Conservation (phyloP, 1,140 invertebrate species). For the Fopius arisanus region DNA sequence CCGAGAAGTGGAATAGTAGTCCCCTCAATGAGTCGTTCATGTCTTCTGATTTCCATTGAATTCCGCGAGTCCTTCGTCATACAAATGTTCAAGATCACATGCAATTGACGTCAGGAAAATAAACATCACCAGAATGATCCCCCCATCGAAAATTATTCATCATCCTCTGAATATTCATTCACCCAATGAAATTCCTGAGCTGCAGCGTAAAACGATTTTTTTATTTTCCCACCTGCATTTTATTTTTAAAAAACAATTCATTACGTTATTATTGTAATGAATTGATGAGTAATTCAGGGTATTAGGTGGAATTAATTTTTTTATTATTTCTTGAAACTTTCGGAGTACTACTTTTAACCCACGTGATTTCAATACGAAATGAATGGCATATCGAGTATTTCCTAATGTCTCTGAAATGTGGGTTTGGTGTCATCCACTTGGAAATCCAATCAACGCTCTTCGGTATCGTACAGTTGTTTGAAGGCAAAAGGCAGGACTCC, state of each 20-base stretch:
- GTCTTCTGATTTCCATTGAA: conserved; percentile 11
- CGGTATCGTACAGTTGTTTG: conserved; percentile 13
- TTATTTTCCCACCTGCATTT: no score
- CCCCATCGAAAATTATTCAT: background rate
- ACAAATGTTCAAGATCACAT: background rate
- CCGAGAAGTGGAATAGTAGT: conserved; percentile 22
- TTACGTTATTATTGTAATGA: no score
- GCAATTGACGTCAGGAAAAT: background rate
- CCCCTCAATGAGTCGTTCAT: background rate
- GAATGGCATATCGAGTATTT: background rate
- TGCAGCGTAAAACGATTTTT: no score
- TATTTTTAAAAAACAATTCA: no score
- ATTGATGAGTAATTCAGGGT: no score
- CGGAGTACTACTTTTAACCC: no score
- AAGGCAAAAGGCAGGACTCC: conserved; percentile 29
- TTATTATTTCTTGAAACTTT: no score
- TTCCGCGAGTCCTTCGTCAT: background rate
- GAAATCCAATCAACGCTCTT: conserved; percentile 21
- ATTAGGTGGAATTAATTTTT: no score
- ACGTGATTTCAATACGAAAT: no score
- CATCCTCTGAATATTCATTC: no score
- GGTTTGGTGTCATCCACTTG: conserved; percentile 19
- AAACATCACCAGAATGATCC: background rate
- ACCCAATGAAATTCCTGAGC: no score
- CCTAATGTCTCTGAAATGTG: conserved; percentile 5